phyloP scores from a whole-genome alignment of 2,888 invertebrate genomes.

The Eupithecia tripunctaria region DNA sequence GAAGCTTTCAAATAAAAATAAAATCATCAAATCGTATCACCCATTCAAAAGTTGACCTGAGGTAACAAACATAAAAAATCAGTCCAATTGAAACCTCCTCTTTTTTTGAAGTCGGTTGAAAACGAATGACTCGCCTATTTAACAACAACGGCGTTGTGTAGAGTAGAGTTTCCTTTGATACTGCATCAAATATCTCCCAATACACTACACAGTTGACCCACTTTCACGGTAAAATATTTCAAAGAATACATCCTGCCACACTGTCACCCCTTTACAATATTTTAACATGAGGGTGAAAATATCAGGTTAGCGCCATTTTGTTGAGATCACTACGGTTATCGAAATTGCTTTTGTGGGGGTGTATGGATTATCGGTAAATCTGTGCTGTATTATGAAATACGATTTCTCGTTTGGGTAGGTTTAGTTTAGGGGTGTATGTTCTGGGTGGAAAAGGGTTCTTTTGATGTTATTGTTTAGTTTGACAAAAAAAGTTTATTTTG shows the following conservation, averaged over 20 bases:
- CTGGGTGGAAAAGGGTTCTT: neutral
- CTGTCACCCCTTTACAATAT: conserved; percentile 6
- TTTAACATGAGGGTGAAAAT: conserved; percentile 16
- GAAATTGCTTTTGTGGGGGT: conserved; percentile 27
- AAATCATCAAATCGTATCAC: no score
- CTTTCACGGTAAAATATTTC: conserved; percentile 6
- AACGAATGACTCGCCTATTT: no score
- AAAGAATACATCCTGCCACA: conserved; percentile 5
- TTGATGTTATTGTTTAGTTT: neutral
- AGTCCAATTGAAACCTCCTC: no score
- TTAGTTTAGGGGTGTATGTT: conserved; percentile 2
- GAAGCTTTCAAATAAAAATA: no score
- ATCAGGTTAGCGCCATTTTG: conserved; percentile 12
- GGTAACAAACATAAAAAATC: no score
- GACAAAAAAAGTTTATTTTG: neutral
- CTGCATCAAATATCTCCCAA: neutral
- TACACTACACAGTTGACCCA: neutral
- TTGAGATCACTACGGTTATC: conserved; percentile 20
- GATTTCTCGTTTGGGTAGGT: neutral
- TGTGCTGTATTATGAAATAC: conserved; percentile 8
- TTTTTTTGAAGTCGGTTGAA: no score
- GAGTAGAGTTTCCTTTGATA: neutral
- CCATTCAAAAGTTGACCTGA: no score
- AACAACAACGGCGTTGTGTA: neutral
- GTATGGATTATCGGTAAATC: conserved; percentile 15